A percentile compares a stretch with the other conserved stretches of the same genome.
These are phyloP conservation scores for Empis stercorea DNA, from an alignment of 2,888 invertebrate genomes.

Conservation along the genomic window DNA sequence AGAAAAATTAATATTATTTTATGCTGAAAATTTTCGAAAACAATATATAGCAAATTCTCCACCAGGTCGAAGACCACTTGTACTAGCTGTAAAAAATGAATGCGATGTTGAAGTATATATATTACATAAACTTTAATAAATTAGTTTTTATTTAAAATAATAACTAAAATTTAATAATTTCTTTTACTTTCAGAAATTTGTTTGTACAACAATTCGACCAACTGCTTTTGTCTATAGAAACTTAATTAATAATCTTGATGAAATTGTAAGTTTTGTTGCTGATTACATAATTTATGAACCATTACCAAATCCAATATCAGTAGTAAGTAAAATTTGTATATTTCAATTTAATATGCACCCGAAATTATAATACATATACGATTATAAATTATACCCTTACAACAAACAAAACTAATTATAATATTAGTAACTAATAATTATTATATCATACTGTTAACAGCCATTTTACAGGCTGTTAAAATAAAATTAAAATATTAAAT, in stretches of 20 bases:
- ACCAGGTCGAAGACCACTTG: conserved; percentile 47
- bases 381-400: too few species aligned
- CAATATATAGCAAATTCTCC: conserved; percentile 50
- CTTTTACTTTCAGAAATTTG: conserved; percentile 64
- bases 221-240: conserved; percentile 59
- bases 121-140: not conserved
- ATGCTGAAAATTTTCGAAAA: conserved; percentile 64
- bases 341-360: not conserved
- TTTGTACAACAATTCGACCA: conserved; percentile 69
- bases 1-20: conserved; percentile 56
- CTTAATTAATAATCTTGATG: conserved; percentile 50
- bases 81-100: conserved; percentile 63
- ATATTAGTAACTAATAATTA: too few species aligned
- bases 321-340: conserved; percentile 45
- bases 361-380: too few species aligned
- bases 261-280: conserved; percentile 58
- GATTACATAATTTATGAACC: conserved; percentile 68
- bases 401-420: too few species aligned
- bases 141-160: conserved; percentile 15
- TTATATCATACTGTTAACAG: too few species aligned
- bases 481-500: too few species aligned
- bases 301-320: conserved; percentile 47
- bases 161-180: conserved; percentile 17
- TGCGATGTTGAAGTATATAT: conserved; percentile 56
- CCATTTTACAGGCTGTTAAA: too few species aligned